Evolutionary conservation across 2,797 vertebrate genomes (phyloP).

Genomic region (Parotocinclus haroldoi): DNA sequence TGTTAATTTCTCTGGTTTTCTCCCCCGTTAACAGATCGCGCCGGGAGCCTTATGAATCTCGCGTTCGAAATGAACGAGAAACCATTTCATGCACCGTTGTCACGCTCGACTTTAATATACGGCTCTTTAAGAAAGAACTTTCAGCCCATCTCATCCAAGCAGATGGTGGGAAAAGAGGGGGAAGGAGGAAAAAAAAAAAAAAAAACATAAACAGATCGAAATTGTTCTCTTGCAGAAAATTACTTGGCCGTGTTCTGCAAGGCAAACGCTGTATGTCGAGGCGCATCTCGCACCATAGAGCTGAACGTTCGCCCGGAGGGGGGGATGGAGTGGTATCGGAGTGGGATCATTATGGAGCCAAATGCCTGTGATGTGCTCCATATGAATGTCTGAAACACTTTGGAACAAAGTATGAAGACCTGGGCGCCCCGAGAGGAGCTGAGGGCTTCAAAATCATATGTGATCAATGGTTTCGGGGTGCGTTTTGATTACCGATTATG

Average conservation of each 20-base stretch:
- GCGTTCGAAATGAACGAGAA: conserved; percentile 58
- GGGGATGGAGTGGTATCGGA: conserved; percentile 30
- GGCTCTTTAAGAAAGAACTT: conserved; percentile 49
- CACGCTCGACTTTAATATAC: conserved; percentile 50
- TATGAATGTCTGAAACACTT: background rate
- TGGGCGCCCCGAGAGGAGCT: background rate
- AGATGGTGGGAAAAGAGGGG: conserved; percentile 30
- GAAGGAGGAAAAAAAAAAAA: too few species aligned
- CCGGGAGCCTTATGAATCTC: conserved; percentile 61
- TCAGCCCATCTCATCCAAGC: conserved; percentile 49
- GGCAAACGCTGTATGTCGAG: conserved; percentile 42
- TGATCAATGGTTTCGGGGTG: background rate
- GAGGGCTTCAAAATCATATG: background rate
- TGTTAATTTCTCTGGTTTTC: conserved; percentile 62
- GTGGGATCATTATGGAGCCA: conserved; percentile 33
- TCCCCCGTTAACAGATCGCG: conserved; percentile 56
- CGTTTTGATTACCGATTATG: too few species aligned
- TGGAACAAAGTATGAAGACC: background rate
- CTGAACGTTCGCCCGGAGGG: conserved; percentile 37
- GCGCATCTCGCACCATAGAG: conserved; percentile 42
- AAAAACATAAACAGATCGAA: conserved; percentile 54
- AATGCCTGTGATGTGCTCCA: conserved; percentile 18
- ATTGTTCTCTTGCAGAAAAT: conserved; percentile 55
- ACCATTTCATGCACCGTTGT: conserved; percentile 60
- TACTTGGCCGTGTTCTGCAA: conserved; percentile 50